Evolutionary conservation across 1,140 invertebrate species (phyloP), one percentile per base, ranked within the genome.

Genomic region (Babylonia areolata): DNA sequence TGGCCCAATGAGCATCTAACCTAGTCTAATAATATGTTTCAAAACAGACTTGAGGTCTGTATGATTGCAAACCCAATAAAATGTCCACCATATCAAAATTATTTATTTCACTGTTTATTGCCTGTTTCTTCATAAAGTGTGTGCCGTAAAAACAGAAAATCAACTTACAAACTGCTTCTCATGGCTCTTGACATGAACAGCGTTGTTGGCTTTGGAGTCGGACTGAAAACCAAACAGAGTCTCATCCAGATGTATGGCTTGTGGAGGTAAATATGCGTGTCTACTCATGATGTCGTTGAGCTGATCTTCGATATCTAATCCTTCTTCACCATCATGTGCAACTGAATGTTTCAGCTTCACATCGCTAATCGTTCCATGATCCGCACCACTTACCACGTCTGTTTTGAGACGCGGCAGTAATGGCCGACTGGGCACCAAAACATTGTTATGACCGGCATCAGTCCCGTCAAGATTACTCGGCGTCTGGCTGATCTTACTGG

Each of bases 201-300:
- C 46, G 9, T 17, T 17, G 17, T 51, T 51, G 17, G 46, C 17
- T 51, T 51, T 51, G 46, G 46, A 51, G 9, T 51, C 17, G 46
- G 46, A 51, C 69, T 88, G 88, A 88, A 93, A 93, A 46, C 92
- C 93, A 85, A 93, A 93, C 31, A 92, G 85, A 86, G 82, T 90
- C 83, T 92, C 89, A 88, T 93, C 91, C 80, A 91, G 85, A 28
- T 88, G 73, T 37, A 87, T 85, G 35, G 86, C 20, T 58, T 82
- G 77, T 31, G 77, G 81, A 51, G 80, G 81, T 46, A 78, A 33
- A 69, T 79, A 79, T 69, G 73, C 79, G 75, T 87, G 84, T 75
- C 85, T 85, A 79, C 81, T 87, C 69, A 86, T 85, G n/a, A 28
- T 77, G 81, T 33, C 77, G 42, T 85, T 88, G 81, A 82, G 71